Evolutionary conservation across 2,888 invertebrate genomes (phyloP).

Genomic region (Drosophila borborema): DNA sequence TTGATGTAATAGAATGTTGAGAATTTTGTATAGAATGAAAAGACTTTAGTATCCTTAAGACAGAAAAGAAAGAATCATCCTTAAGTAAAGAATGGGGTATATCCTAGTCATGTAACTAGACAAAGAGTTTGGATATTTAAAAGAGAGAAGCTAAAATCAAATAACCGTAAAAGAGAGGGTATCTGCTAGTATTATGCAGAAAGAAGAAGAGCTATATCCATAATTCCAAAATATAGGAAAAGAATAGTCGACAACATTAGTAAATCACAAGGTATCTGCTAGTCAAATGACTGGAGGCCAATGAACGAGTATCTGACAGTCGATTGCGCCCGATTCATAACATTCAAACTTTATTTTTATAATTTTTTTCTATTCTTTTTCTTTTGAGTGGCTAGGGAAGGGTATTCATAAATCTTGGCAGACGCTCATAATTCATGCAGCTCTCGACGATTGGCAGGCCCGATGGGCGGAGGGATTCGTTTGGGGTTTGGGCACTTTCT

Average conservation of each 20-base stretch:
- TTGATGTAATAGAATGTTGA: too few species aligned
- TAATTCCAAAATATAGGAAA: not conserved
- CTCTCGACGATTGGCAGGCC: slow-evolving; percentile 72
- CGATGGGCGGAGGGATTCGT: not conserved
- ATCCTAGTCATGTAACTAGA: not conserved
- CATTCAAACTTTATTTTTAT: not conserved
- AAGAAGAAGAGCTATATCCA: not conserved
- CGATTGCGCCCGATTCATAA: not conserved
- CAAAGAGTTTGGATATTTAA: too few species aligned
- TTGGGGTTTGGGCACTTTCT: slow-evolving; percentile 20
- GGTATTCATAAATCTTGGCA: slow-evolving; percentile 82
- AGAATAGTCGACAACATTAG: not conserved
- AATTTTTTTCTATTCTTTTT: slow-evolving; percentile 22
- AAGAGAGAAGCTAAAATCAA: not conserved
- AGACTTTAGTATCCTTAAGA: too few species aligned
- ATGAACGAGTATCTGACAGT: not conserved
- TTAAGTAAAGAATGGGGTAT: not conserved
- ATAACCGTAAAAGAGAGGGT: not conserved
- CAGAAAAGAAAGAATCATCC: too few species aligned
- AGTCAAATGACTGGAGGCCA: not conserved
- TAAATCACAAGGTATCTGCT: not conserved
- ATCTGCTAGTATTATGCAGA: not conserved
- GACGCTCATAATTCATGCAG: slow-evolving; percentile 83
- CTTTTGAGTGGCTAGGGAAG: slow-evolving; percentile 4
- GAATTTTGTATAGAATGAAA: too few species aligned